Evolutionary conservation across 1,140 invertebrate genomes (phyloP), one percentile per base, ranked within the genome.

Genomic region (Brachionus paranguensis): DNA sequence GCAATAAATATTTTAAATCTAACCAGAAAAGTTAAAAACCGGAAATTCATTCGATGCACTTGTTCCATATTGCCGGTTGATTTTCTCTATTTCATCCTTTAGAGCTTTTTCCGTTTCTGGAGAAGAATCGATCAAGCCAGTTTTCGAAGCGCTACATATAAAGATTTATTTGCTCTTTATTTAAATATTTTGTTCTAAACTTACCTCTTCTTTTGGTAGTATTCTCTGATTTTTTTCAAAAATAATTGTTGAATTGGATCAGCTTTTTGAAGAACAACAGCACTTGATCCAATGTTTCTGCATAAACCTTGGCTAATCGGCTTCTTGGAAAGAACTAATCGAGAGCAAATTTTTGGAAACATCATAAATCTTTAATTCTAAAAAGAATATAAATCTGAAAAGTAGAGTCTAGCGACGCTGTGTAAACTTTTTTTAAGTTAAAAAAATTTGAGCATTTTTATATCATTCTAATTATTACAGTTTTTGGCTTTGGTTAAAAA

Each of bases 61-160:
- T 20, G 78, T 8, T 43, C 78, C 78, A 55, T 11, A 81, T 68
- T 60, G 64, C 29, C 60, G 60, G 29, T 81, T 81, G 10, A 81
- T 81, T 68, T 81, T 81, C 37, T 81, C 78, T 6, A 81, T 81
- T 68, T 81, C 78, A 60, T 81, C 78, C 14, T 64, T 60, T 17
- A 81, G 29, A 47, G 53, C 64, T 29, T 81, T 81, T 81, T 81
- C 50, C 12, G 78, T 47, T 81, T 81, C 41, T 43, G 78, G 78
- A 14, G 78, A 81, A 33, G 78, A 81, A 81, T 81, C 78, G 37
- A 81, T 55, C 12, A 81, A 45, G 33, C 78, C 78, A 37, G 78
- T 81, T 55, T 81, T 81, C 0, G 78, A 81, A 24, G 78, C 78
- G 10, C 78, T 79, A 14, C 2, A 33, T 14, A 50, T 78, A 50